A percentile compares a stretch with the other conserved stretches of the same genome.
These are phyloP conservation scores for Physocephala rufipes DNA, from an alignment of 2,888 invertebrate genomes.

Conservation along the genomic window DNA sequence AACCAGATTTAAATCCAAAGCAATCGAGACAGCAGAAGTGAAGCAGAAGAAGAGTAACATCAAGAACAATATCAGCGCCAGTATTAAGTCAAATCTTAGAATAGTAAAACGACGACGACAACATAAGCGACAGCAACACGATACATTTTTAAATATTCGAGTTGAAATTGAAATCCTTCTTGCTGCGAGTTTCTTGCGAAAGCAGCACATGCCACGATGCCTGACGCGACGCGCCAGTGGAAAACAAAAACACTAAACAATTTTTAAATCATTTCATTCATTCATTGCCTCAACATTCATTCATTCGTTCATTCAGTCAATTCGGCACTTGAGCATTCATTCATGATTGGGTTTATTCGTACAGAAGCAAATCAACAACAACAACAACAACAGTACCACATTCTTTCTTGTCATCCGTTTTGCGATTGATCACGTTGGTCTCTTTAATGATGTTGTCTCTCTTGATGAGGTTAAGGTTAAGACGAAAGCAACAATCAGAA, in stretches of 20 bases:
- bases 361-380: constrained; percentile 4
- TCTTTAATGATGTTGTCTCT: constrained; percentile 61
- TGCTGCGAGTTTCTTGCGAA: constrained; percentile 13
- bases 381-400: constrained; percentile 4
- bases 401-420: constrained; percentile 39
- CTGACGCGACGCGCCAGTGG: no score
- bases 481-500: constrained; percentile 45
- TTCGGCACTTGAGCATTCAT: constrained; percentile 12
- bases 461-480: constrained; percentile 47
- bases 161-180: constrained; percentile 20
- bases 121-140: background rate
- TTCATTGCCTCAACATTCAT: no score
- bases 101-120: background rate
- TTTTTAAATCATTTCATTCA: no score
- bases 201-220: background rate
- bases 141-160: constrained; percentile 18
- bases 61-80: background rate
- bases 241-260: no score
- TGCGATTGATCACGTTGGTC: constrained; percentile 54
- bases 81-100: background rate
- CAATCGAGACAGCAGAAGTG: background rate
- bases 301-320: no score
- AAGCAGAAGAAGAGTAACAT: background rate
- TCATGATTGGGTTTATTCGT: constrained; percentile 18
- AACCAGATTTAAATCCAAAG: background rate